Conservation (phyloP, 2,113 vertebrate species). For the Sapayoa aenigma region DNA sequence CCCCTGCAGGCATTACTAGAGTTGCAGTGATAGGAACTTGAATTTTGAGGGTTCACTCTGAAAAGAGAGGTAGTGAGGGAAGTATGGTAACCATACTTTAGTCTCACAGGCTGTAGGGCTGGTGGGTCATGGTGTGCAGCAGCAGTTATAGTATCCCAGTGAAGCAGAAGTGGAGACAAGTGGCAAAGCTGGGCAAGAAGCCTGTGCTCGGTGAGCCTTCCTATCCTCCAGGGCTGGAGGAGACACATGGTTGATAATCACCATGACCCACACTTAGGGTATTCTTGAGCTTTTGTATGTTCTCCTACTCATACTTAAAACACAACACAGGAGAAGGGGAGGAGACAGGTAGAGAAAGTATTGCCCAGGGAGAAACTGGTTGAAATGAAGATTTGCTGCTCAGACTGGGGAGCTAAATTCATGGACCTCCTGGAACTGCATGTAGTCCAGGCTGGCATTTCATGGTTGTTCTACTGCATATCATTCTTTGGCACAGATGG, state of each 20-base stretch:
- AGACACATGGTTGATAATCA: neutral
- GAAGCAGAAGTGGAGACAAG: neutral
- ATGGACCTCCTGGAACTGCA: neutral
- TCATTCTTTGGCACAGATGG: neutral
- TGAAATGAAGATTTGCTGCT: neutral
- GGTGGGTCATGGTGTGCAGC: neutral
- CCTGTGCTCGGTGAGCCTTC: neutral
- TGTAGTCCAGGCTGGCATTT: neutral
- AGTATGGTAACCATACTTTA: neutral
- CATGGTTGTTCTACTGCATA: neutral
- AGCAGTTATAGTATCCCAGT: neutral
- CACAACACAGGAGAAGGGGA: neutral
- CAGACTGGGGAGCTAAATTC: accelerated
- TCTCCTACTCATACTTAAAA: accelerated
- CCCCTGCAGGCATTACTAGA: neutral
- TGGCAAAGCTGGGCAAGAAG: neutral
- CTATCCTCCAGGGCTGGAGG: neutral
- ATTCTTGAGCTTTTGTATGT: neutral
- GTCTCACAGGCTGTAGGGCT: neutral
- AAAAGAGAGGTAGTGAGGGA: neutral
- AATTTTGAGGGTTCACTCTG: neutral
- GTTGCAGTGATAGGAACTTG: neutral
- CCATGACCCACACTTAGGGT: too few species aligned
- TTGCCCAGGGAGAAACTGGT: neutral
- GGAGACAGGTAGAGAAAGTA: neutral